Evolutionary conservation across 2,888 invertebrate genomes (phyloP).

Genomic region (Diaphora mendica): DNA sequence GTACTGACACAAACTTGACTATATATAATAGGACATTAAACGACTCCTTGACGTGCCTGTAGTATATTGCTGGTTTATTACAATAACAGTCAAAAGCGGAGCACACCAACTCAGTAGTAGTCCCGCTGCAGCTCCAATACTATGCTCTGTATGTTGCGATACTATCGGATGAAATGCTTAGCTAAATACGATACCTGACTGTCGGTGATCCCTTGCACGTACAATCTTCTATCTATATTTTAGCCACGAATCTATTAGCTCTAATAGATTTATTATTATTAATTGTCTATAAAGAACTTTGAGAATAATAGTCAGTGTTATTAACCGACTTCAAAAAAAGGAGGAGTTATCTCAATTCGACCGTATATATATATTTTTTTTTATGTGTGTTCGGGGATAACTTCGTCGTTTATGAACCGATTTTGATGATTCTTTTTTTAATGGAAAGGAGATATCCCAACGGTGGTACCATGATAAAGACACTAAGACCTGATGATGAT

Average conservation of each 20-base stretch:
- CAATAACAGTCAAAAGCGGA: conserved; percentile 18
- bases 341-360: too few relatives aligned
- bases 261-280: not conserved
- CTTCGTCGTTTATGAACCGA: too few relatives aligned
- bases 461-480: too few relatives aligned
- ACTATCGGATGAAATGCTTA: conserved; percentile 34
- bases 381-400: too few relatives aligned
- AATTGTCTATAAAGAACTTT: not conserved
- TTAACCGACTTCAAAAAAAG: too few relatives aligned
- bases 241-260: not conserved
- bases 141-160: conserved; percentile 27
- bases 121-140: conserved; percentile 27
- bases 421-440: too few relatives aligned
- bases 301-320: not conserved
- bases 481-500: too few relatives aligned
- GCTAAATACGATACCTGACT: conserved; percentile 28
- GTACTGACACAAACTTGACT: too few relatives aligned
- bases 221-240: conserved; percentile 1
- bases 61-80: not conserved
- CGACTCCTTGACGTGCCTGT: not conserved
- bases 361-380: too few relatives aligned
- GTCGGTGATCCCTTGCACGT: conserved; percentile 5
- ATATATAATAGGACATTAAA: not conserved
- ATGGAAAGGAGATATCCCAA: too few relatives aligned
- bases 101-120: conserved; percentile 15